phyloP scores from a whole-genome alignment of 2,113 vertebrate species.

The Lagopus muta region DNA sequence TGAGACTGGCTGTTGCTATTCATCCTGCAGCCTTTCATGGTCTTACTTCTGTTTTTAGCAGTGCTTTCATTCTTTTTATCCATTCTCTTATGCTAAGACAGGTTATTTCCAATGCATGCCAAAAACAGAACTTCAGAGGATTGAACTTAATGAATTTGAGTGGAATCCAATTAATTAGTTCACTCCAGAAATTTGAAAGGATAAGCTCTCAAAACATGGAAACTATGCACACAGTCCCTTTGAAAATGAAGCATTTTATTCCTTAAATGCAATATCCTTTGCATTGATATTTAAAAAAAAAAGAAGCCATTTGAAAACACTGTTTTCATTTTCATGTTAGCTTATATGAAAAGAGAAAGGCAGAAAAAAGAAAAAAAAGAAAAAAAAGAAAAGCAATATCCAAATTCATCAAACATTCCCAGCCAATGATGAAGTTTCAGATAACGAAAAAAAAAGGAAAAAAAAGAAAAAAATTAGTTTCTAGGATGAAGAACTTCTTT shows the following conservation, averaged over 20 bases:
- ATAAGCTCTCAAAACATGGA: neutral
- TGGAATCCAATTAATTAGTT: neutral
- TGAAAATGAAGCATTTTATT: neutral
- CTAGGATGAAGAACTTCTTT: neutral
- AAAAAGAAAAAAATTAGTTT: neutral
- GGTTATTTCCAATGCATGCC: neutral
- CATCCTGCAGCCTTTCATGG: neutral
- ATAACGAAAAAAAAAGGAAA: neutral
- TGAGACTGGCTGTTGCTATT: neutral
- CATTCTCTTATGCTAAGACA: neutral
- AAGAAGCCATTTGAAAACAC: neutral
- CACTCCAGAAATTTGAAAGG: neutral
- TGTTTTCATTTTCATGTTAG: neutral
- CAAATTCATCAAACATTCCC: neutral
- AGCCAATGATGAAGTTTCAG: neutral
- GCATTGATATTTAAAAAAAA: neutral
- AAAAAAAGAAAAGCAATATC: neutral
- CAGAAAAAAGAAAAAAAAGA: neutral
- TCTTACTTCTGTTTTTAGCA: neutral
- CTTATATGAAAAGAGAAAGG: neutral
- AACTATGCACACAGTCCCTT: neutral
- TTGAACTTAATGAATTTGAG: neutral
- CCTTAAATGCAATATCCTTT: neutral
- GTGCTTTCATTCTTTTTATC: neutral
- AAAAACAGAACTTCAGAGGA: neutral